phyloP scores from a whole-genome alignment of 2,113 vertebrate genomes.

The Rhea americana region DNA sequence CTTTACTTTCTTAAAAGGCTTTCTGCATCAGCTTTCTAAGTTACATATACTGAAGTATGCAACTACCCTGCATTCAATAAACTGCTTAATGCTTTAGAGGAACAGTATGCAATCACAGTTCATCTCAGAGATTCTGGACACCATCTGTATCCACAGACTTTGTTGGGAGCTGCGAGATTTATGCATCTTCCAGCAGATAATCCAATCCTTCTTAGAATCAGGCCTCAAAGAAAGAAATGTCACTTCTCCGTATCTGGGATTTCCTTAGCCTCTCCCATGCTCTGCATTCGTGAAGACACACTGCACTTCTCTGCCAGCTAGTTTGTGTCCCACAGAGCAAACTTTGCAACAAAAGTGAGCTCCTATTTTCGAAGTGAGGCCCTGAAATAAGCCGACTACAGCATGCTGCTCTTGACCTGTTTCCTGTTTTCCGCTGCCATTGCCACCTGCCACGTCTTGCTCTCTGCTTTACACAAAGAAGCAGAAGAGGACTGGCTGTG shows the following conservation, averaged over 20 bases:
- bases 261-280: neutral
- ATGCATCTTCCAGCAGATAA: neutral
- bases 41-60: neutral
- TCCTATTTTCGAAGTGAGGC: conserved; percentile 38
- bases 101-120: neutral
- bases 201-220: neutral
- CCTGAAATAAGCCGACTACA: neutral
- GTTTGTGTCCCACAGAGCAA: neutral
- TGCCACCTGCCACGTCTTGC: conserved; percentile 37
- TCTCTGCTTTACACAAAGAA: neutral
- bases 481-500: neutral
- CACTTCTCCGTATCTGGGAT: neutral
- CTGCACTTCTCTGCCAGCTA: neutral
- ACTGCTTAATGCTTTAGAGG: neutral
- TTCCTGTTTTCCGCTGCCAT: neutral
- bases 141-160: neutral
- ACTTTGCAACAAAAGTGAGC: neutral
- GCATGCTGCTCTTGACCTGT: neutral
- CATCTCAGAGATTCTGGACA: neutral
- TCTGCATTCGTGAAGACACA: neutral
- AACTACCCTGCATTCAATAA: neutral
- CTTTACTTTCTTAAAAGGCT: neutral
- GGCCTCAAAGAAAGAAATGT: neutral
- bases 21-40: neutral
- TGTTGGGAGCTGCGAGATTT: neutral